Base-by-base conservation (phyloP, 1,140 invertebrate species). In the Drosophila triauraria region DNA sequence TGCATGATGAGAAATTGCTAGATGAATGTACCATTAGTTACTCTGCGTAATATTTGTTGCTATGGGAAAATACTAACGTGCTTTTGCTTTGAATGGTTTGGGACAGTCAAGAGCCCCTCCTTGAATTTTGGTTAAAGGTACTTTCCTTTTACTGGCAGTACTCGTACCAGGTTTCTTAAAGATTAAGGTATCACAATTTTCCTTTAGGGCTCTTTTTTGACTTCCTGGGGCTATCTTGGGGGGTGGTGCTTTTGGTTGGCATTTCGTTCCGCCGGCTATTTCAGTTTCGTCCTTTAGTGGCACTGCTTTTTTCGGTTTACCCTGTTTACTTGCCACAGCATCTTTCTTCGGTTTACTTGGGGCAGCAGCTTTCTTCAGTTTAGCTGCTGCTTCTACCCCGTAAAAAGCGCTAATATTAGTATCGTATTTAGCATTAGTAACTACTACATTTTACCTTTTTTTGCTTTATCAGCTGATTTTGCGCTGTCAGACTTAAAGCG, bases 401-500 rank as follows among this genome's bases (percentile, higher is more conserved):
- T 20, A 15, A 23, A 54, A 35, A 20, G 20, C 30, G 51, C 17
- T 15, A 9, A 23, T 54, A 23, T 54, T 38, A 54, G 6, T 13
- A 53, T 35, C 7, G 4, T 54, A 2, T 15, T 15, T 38, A 15
- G 7, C 23, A 38, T 38, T 9, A 1, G 32, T 15, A 15, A 23
- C 17, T 23, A 15, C 15, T 23, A 9, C 0, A 15, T 1, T 3
- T 23, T 23, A 54, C 51, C 51, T 15, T 54, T 54, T 15, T 23
- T 15, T 10, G 20, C 15, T 9, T 35, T 10, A 54, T 23, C 51
- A 32, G 12, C 9, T 23, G 51, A 23, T 53, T 53, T 54, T 5
- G 53, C 15, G 8, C 8, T 56, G 4, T 56, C 38, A 10, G 53
- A 56, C 35, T 40, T 56, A 10, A 56, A 56, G 10, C 53, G 35